These are phyloP conservation scores for Chanos chanos DNA, from an alignment of 2,797 vertebrate genomes.

Conservation along the genomic window DNA sequence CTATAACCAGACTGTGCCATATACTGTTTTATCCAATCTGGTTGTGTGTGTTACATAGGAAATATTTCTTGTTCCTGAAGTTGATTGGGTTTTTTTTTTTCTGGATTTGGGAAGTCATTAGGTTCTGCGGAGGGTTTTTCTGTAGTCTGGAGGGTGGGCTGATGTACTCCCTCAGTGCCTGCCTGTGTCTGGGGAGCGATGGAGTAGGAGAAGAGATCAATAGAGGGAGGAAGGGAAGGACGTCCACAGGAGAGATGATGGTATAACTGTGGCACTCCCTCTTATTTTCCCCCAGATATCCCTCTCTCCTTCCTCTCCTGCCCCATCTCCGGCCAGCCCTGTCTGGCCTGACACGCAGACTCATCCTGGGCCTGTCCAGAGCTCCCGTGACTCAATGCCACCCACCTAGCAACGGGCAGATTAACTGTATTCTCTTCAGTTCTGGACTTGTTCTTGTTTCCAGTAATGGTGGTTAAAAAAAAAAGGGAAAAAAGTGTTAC, in stretches of 20 bases:
- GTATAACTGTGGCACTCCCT: conserved; percentile 10
- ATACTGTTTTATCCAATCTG: too few species aligned
- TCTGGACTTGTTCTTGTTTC: conserved; percentile 51
- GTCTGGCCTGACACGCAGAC: conserved; percentile 1
- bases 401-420: background rate
- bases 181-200: background rate
- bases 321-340: background rate
- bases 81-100: too few species aligned
- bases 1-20: too few species aligned
- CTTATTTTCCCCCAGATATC: conserved; percentile 5
- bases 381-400: conserved; percentile 52
- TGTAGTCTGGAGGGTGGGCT: too few species aligned
- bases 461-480: too few species aligned
- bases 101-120: too few species aligned
- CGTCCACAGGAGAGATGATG: conserved; percentile 41
- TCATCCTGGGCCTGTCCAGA: conserved; percentile 41
- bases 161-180: too few species aligned
- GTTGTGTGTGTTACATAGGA: too few species aligned
- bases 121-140: too few species aligned
- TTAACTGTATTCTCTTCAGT: conserved; percentile 7
- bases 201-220: background rate
- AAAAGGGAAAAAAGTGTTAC: too few species aligned
- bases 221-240: conserved; percentile 27
- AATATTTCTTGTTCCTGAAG: too few species aligned
- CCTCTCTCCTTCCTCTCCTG: background rate